Evolutionary conservation across 2,113 vertebrate genomes (phyloP).

Genomic region (Lagopus muta): DNA sequence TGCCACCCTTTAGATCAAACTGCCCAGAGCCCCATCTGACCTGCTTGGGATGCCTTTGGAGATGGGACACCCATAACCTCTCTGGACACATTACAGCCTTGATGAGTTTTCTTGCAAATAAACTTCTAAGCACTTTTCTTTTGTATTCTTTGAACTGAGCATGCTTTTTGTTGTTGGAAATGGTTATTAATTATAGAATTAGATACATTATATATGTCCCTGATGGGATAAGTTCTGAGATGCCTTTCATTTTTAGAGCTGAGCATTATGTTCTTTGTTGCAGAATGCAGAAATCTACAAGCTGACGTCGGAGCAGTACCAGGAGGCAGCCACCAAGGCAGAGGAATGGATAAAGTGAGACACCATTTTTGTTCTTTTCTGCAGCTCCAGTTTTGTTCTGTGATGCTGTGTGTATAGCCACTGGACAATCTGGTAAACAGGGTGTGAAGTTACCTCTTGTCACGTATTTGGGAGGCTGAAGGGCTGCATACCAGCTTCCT

Average conservation of each 20-base stretch:
- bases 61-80: too few relatives aligned
- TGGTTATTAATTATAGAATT: neutral
- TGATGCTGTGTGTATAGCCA: neutral
- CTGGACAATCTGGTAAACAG: neutral
- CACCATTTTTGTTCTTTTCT: conserved; percentile 22
- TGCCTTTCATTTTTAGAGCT: neutral
- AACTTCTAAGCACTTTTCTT: neutral
- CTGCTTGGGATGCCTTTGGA: too few relatives aligned
- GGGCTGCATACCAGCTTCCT: neutral
- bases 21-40: too few relatives aligned
- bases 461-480: neutral
- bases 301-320: conserved; percentile 86
- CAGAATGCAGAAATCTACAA: conserved; percentile 91
- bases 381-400: neutral
- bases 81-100: neutral
- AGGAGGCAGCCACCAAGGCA: conserved; percentile 83
- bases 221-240: neutral
- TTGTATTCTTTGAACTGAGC: conserved; percentile 1
- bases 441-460: neutral
- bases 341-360: conserved; percentile 87
- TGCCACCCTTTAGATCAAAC: too few relatives aligned
- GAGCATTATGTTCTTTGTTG: conserved; percentile 47
- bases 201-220: neutral
- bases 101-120: neutral
- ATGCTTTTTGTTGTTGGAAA: conserved; percentile 34